Evolutionary conservation across 2,797 vertebrate genomes (phyloP), one percentile per base, ranked within the genome.

Genomic region (Eupleurogrammus muticus): DNA sequence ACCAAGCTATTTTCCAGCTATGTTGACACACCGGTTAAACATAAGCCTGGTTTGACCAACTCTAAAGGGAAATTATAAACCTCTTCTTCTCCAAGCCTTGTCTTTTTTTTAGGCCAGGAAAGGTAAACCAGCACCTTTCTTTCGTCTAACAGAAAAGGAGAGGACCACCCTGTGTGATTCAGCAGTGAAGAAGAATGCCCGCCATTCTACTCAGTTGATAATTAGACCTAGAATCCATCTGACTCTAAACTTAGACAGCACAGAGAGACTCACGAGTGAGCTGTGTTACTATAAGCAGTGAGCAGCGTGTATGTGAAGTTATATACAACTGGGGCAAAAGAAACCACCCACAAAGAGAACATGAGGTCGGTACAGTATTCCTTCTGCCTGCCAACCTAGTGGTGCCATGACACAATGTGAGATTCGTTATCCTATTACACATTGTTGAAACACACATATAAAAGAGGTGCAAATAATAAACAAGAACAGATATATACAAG

Each of bases 191-290:
- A 17, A 56, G 40, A 66, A 75, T 55, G 64, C 48, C 48, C 12
- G 8, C 56, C 60, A 70, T 79, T 73, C 55, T 61, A 42, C 55
- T 50, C 34, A 12, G 53, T 17, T 66, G 51, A 72, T 71, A 56
- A 76, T 79, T 70, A 79, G 24, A 76, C 51, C 62, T 34, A 42
- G 19, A 40, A 56, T 58, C 62, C 50, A 61, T 46, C 50, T 5
- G 5, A 50, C 19, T 69, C 77, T 81, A 80, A 84, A 74, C 32
- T 70, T 80, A 76, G 63, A 47, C 36, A 2, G 16, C 12, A 59
- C 34, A 77, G 56, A 60, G 40, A 77, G 56, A 60, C 54, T 68
- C 57, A 52, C 62, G 42, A 47, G 51, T 54, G 52, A 69, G 62
- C 49, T 28, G 14, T 40, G 40, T 60, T 71, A 51, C 64, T 55